Evolutionary conservation across 53 echinoderm and acorn worm genomes (phyloP).

Genomic region (Patiria pectinifera): DNA sequence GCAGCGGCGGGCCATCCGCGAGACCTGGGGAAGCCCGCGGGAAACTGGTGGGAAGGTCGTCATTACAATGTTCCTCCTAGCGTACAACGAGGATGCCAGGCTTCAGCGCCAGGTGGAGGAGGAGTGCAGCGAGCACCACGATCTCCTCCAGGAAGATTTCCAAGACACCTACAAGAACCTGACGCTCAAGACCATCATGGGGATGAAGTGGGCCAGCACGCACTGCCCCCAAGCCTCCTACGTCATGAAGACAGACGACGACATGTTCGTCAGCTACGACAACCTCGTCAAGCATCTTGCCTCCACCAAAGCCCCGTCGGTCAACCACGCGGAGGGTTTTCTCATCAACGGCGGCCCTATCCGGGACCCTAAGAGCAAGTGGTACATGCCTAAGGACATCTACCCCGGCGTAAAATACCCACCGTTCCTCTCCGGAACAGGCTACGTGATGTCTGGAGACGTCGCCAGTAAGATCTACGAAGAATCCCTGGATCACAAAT

Average conservation of each 20-base stretch:
- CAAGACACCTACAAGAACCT: conserved; percentile 93
- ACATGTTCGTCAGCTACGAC: conserved; percentile 87
- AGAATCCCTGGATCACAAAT: conserved; percentile 76
- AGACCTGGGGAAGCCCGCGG: conserved; percentile 85
- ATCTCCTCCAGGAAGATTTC: conserved; percentile 94
- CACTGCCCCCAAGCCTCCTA: conserved; percentile 83
- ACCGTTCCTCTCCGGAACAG: conserved; percentile 96
- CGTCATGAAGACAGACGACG: conserved; percentile 95
- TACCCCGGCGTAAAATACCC: conserved; percentile 90
- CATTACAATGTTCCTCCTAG: conserved; percentile 86
- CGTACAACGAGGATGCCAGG: conserved; percentile 69
- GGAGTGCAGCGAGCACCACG: conserved; percentile 83
- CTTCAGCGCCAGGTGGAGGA: conserved; percentile 80
- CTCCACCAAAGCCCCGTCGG: conserved; percentile 39
- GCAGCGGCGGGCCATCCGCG: conserved; percentile 87
- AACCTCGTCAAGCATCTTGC: conserved; percentile 77
- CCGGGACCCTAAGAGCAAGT: conserved; percentile 94
- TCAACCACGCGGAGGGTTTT: conserved; percentile 78
- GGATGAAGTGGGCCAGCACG: conserved; percentile 81
- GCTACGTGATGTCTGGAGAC: conserved; percentile 88
- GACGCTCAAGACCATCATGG: conserved; percentile 95
- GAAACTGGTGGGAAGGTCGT: conserved; percentile 71
- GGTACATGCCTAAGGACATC: conserved; percentile 92
- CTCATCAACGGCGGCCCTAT: conserved; percentile 91
- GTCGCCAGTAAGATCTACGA: conserved; percentile 72